Evolutionary conservation across 1,140 invertebrate species (phyloP).

Genomic region (Bemisia tabaci): DNA sequence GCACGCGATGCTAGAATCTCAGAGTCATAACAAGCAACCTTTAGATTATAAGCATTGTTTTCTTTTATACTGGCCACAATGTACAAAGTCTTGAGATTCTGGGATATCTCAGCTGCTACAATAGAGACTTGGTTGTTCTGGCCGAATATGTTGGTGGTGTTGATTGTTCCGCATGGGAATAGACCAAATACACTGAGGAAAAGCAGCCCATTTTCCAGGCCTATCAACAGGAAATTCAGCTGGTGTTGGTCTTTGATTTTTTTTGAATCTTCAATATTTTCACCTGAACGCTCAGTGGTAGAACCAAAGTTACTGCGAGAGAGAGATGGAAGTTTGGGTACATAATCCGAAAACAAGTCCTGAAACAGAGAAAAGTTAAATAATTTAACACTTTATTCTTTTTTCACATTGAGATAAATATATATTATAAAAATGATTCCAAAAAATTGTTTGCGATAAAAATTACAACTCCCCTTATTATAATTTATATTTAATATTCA

Average conservation of each 20-base stretch:
- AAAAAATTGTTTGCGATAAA: too few species aligned
- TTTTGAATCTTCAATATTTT: constrained; percentile 45
- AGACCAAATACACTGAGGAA: constrained; percentile 71
- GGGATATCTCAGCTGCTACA: constrained; percentile 41
- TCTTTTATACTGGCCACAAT: constrained; percentile 36
- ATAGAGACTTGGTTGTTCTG: constrained; percentile 36
- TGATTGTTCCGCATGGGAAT: constrained; percentile 34
- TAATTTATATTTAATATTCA: too few species aligned
- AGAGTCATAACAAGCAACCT: constrained; percentile 46
- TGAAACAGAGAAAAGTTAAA: constrained; percentile 14
- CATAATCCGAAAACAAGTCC: constrained; percentile 33
- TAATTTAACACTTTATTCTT: too few species aligned
- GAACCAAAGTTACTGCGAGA: constrained; percentile 33
- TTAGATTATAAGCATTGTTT: constrained; percentile 34
- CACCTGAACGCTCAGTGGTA: constrained; percentile 37
- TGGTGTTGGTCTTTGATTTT: constrained; percentile 48
- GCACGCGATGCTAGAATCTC: constrained; percentile 47
- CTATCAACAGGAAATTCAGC: constrained; percentile 64
- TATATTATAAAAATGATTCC: too few species aligned
- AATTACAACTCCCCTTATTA: too few species aligned
- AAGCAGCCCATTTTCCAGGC: constrained; percentile 54
- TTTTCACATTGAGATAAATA: too few species aligned
- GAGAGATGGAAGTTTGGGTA: constrained; percentile 42
- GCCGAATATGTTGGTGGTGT: not conserved
- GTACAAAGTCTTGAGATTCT: constrained; percentile 42